These are phyloP conservation scores for Saguinus oedipus DNA, from an alignment of 2,797 vertebrate species.

Conservation along the genomic window DNA sequence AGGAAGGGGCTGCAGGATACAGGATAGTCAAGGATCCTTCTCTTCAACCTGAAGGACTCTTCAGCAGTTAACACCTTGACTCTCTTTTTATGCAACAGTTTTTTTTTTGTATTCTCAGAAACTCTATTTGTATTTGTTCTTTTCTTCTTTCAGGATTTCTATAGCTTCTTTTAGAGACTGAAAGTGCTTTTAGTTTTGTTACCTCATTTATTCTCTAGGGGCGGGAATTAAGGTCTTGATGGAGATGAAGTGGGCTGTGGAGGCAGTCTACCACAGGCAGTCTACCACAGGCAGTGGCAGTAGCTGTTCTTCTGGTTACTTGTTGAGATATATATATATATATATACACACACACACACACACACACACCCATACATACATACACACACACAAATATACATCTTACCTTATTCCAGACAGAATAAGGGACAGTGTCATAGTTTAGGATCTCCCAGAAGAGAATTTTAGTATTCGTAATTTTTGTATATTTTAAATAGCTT, in stretches of 20 bases:
- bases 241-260: not conserved
- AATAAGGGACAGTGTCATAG: not conserved
- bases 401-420: conserved; percentile 52
- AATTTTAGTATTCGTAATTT: conserved; percentile 22
- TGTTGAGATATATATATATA: too few species aligned
- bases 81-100: conserved; percentile 10
- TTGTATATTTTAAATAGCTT: conserved; percentile 22
- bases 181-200: conserved; percentile 36
- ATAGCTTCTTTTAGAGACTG: conserved; percentile 21
- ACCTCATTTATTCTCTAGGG: conserved; percentile 22
- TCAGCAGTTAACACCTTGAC: not conserved
- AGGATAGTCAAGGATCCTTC: not conserved
- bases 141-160: conserved; percentile 58
- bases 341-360: too few species aligned
- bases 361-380: not conserved
- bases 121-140: not conserved
- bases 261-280: not conserved
- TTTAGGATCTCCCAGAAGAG: conserved; percentile 59
- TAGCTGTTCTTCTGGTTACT: not conserved
- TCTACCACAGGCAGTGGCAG: not conserved
- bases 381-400: not conserved
- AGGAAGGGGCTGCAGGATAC: not conserved
- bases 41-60: conserved; percentile 51
- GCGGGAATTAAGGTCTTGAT: not conserved
- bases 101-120: not conserved